A percentile compares a stretch with the other conserved stretches of the same genome.
Evolutionary conservation across 2,888 invertebrate genomes (phyloP).

Genomic region (Tetranychus truncatus): DNA sequence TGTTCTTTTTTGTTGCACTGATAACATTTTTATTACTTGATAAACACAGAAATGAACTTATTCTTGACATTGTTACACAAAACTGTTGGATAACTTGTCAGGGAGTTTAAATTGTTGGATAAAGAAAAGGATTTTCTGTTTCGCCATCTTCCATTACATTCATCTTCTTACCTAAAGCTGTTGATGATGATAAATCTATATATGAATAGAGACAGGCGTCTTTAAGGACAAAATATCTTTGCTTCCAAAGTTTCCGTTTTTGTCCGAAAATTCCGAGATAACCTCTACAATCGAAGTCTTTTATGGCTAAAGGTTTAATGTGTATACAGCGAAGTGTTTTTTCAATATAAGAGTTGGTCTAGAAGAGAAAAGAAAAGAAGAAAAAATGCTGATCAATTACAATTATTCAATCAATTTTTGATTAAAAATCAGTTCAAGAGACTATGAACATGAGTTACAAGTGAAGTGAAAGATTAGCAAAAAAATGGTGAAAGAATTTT

Average conservation of each 20-base stretch:
- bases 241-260: conserved; percentile 63
- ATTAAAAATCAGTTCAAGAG: neutral
- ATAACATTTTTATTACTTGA: too few species aligned
- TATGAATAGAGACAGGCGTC: conserved; percentile 88
- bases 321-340: conserved; percentile 60
- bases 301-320: conserved; percentile 51
- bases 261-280: conserved; percentile 57
- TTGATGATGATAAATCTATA: conserved; percentile 64
- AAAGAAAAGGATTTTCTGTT: neutral
- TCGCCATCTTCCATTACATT: neutral
- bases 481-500: too few species aligned
- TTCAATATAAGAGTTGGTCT: conserved; percentile 49
- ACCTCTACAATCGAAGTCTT: conserved; percentile 77
- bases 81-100: neutral
- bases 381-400: neutral
- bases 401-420: neutral
- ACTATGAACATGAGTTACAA: neutral
- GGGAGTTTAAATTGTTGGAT: neutral
- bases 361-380: neutral
- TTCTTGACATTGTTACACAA: neutral
- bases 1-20: too few species aligned
- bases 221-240: conserved; percentile 79
- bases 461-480: neutral
- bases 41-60: neutral
- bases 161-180: conserved; percentile 53